Base-by-base conservation (phyloP, 2,113 vertebrate species). In the Otolemur garnettii region DNA sequence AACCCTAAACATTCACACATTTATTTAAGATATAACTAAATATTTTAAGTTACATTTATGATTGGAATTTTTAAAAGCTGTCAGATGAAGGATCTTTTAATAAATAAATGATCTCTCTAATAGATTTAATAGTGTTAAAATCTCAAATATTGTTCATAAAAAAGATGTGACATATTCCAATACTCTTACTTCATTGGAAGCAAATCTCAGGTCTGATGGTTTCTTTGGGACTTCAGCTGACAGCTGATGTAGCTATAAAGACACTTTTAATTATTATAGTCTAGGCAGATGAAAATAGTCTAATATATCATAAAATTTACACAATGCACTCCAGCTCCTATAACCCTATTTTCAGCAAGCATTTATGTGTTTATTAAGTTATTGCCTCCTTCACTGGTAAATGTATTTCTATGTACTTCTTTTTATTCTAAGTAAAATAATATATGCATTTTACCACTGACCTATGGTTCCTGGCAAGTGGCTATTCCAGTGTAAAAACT, bases 41-140 rank as follows among this genome's bases (percentile, higher is more conserved):
- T 24, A 69, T 90, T 75, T 93, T 95, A 95, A 87, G 93, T 85
- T 96, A 21, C 22, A 95, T 98, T 97, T 96, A 94, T 95, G 69
- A 64, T 71, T 93, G 94, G 35, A 18, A 28, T 93, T 83, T 97
- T 90, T 93, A 92, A 94, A 97, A 72, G 1, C 64, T 91, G 82
- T 78, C 81, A 96, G 64, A 92, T 82, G 45, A 69, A 96, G 38
- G 26, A 81, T 88, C n/a, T 33, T 96, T 95, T 96, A 96, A 97
- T 96, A 96, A 97, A 94, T 93, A 94, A 98, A 97, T 53, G 30
- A 77, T 97, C 45, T 97, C 15, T 89, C 38, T 81, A 77, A 80
- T 35, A 95, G 92, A 91, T 90, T 96, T 95, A 96, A 94, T 87
- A 90, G 94, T 77, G 91, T 94, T 4, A 95, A 97, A 92, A 35